Evolutionary conservation across 1,140 invertebrate species (phyloP).

Genomic region (Oedothorax gibbosus): DNA sequence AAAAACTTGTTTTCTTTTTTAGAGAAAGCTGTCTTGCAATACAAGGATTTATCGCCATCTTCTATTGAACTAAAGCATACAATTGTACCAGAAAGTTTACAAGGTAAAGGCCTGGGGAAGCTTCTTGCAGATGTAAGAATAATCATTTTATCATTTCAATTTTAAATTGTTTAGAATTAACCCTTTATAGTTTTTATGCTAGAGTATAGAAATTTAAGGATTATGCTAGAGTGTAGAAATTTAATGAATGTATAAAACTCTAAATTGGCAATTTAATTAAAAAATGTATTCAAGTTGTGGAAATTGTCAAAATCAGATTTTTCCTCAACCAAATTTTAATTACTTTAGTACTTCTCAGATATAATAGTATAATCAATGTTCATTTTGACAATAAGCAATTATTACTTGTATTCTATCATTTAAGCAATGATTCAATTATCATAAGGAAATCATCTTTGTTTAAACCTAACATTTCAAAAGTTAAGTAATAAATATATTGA

Average conservation of each 20-base stretch:
- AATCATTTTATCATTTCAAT: background rate
- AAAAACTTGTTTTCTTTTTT: too few relatives aligned
- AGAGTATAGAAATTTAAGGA: background rate
- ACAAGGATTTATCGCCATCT: slow-evolving; percentile 45
- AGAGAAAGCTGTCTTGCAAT: slow-evolving; percentile 58
- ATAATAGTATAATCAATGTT: too few relatives aligned
- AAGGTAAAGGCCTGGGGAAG: slow-evolving; percentile 75
- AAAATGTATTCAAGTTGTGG: background rate
- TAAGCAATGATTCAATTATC: too few relatives aligned
- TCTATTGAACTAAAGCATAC: slow-evolving; percentile 73
- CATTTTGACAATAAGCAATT: too few relatives aligned
- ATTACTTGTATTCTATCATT: too few relatives aligned
- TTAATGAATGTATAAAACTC: background rate
- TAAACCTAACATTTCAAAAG: background rate
- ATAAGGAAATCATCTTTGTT: background rate
- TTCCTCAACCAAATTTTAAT: background rate
- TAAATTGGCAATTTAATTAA: background rate
- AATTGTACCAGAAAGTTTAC: slow-evolving; percentile 73
- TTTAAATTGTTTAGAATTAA: background rate
- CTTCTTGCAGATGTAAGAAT: slow-evolving; percentile 74
- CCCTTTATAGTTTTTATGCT: background rate
- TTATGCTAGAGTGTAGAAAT: background rate
- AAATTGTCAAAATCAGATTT: background rate
- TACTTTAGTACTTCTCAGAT: too few relatives aligned
- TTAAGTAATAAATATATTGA: slow-evolving; percentile 12